A percentile compares a stretch with the other conserved stretches of the same genome.
Evolutionary conservation across 2,797 vertebrate genomes (phyloP).

Genomic region (Alca torda): DNA sequence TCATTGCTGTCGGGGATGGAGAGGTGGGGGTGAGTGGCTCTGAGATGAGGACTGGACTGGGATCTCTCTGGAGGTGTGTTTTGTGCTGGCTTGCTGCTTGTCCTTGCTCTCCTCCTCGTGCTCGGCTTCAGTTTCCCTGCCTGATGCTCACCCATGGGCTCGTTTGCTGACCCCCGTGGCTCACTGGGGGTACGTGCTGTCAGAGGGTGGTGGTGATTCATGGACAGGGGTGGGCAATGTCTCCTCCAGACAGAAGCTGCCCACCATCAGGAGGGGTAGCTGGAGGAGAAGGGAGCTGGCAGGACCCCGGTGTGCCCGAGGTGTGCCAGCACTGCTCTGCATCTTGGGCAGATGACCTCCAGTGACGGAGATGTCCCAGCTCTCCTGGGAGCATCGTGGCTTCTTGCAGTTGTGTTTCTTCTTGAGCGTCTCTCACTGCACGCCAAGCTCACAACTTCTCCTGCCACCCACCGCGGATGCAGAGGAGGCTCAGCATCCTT

Average conservation of each 20-base stretch:
- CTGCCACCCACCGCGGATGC: accelerated
- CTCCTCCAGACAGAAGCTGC: not conserved
- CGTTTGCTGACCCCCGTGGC: accelerated
- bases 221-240: accelerated
- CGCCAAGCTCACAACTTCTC: not conserved
- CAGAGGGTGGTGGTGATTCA: not conserved
- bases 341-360: not conserved
- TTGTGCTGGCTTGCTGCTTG: not conserved
- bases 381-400: accelerated
- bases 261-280: not conserved
- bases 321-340: accelerated
- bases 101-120: accelerated
- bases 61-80: not conserved
- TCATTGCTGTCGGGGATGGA: not conserved
- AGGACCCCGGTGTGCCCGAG: accelerated
- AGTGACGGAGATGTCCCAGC: no score
- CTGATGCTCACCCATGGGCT: not conserved
- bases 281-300: not conserved
- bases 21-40: not conserved
- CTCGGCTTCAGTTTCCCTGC: not conserved
- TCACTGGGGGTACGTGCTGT: accelerated
- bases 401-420: not conserved
- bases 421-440: not conserved
- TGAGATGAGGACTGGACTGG: not conserved
- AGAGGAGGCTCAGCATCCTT: not conserved